Base-by-base conservation (phyloP, 2,797 vertebrate species). In the Eospalax fontanierii region DNA sequence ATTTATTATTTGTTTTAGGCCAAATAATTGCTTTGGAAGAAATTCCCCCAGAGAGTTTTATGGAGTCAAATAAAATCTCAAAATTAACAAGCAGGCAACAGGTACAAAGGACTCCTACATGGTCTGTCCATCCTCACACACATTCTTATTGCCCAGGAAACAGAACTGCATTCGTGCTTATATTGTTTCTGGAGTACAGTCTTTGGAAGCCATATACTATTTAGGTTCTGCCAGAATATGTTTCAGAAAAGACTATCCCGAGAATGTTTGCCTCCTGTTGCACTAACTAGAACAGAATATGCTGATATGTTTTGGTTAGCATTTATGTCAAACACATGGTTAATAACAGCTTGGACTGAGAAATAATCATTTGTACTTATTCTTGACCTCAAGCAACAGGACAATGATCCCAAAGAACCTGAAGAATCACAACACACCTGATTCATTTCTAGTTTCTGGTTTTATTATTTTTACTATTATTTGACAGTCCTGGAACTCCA, bases 241-340 rank as follows among this genome's bases (percentile, higher is more conserved):
- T 93, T 38, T 94, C 92, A 92, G n/a, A 71, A 65, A 66, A 82
- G 46, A 93, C 18, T 46, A 18, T 40, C 75, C 83, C 87, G 40
- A 21, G 68, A 85, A n/a, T 83, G 46, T 85, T 91, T 65, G 40
- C n/a, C 66, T 92, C 93, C 57, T 65, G 15, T 90, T 91, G 16
- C n/a, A 87, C 38, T 96, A 85, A 91, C 21, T 90, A 93, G 33
- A 9, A 54, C 50, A 54, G 7, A 7, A 54, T 54, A 71, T 66
- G 75, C n/a, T 95, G 21, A 92, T 70, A 57, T n/a, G 57, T 16
- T 92, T 95, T 82, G 65, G n/a, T 85, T 96, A 40, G 33, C 73
- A 85, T 76, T 91, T 96, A 91, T 89, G 95, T 95, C 75, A 93
- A 95, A 88, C 74, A 83, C 81, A 93, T 35, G n/a, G 28, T 57